Base-by-base conservation (phyloP, 2,888 invertebrate species). In the Hoplodrina blanda region DNA sequence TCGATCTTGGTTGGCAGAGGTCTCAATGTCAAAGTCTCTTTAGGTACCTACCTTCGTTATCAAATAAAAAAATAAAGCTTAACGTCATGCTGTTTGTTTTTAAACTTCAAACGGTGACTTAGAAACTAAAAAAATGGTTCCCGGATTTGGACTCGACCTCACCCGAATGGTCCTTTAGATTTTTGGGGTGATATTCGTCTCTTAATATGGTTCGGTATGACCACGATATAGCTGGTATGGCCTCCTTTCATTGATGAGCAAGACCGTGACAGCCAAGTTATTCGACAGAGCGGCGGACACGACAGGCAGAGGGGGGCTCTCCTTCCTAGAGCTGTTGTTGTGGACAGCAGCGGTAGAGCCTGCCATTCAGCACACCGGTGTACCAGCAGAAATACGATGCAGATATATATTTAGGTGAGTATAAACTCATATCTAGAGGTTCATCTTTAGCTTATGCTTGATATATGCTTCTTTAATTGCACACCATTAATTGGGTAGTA, bases 281-380 rank as follows among this genome's bases (percentile, higher is more conserved):
- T 53, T n/a, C 46, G 25, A 53, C 50, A 97, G 97, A 86, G 94
- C 97, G 5, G 97, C 97, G 54, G 97, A 97, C 87, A 81, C 96
- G 30, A 90, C 90, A 2, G 90, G 92, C 7, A 91, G 96, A 63
- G 93, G 94, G 19, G 96, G 96, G 2, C 85, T 97, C 20, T 96
- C 96, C 0, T 97, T 96, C 84, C 84, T 93, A 61, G 97, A 97
- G 84, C 90, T 97, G 75, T 86, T 97, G 77, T 91, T 96, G 77
- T 97, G 97, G 87, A 82, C 97, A 41, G 97, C 97, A 2, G 97
- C 97, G 0, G 88, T 97, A 79, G 98, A 98, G 84, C 97, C 97
- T 0, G 89, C 86, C 50, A 97, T 97, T 0, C 96, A 95, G 59
- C 97, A 97, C 90, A 97, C 96, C 20, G 97, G 97, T 0, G 83